Base-by-base conservation (phyloP, 2,888 invertebrate genomes). In the Drosophila fulvimacula region DNA sequence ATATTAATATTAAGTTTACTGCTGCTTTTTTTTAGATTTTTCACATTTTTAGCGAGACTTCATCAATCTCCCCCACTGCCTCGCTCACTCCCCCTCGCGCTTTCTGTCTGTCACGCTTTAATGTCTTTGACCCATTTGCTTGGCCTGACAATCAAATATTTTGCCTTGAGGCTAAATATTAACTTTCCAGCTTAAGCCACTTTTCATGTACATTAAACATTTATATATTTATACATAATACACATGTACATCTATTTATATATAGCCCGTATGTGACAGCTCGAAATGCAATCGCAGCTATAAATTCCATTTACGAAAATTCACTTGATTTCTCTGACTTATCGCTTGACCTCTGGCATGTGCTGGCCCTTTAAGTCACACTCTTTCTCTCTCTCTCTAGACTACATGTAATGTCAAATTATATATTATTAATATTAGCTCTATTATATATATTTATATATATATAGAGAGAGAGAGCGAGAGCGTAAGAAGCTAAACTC, bases 211-310 rank as follows among this genome's bases (percentile, higher is more conserved):
- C 42, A 30, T 7, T 9, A 44, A n/a, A 42, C 5, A 42, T 41
- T 4, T 11, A 19, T 19, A 10, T 19, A 42, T 42, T 3, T 42
- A 19, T 48, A 27, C 32, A 44, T n/a, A 15, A 15, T 10, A 24
- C 15, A 42, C 7, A 44, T 6, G 21, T 21, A n/a, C 10, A 27
- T 1, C 6, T 21, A 42, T 24, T 3, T 21, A 49, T 24, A 13
- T 53, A 34, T 49, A 27, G 30, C 30, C 58, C 51, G 32, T 52
- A 15, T 52, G 41, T 51, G 48, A 24, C 56, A 52, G 73, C 73
- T 69, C 73, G 78, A 78, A 81, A 71, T 83, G 81, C 87, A 82
- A 81, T 86, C 76, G 79, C 81, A 79, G 86, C 87, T 79, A 83
- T 82, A 82, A 86, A 83, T 82, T 82, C 65, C 56, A 81, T 81